Percentiles rank a stretch among this genome's conserved stretches.
Evolutionary conservation across 2,113 vertebrate species (phyloP).

Genomic region (Aramus guarauna): DNA sequence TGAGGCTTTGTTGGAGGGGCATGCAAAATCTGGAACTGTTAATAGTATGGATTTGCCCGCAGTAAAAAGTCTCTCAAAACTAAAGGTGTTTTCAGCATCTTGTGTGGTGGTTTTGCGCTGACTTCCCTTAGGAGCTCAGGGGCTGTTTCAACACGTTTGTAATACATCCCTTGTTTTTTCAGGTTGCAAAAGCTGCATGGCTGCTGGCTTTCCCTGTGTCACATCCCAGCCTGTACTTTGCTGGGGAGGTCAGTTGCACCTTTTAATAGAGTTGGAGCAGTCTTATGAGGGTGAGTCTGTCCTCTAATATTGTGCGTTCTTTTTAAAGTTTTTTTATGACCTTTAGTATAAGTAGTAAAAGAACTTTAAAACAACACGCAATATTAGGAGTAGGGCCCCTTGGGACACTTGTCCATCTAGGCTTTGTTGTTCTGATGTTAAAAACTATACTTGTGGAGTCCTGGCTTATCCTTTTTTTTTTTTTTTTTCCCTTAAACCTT

Average conservation of each 20-base stretch:
- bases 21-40: neutral
- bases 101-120: neutral
- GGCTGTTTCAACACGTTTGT: neutral
- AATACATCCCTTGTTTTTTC: slow-evolving; percentile 23
- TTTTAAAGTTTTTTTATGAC: slow-evolving; percentile 45
- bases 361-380: slow-evolving; percentile 45
- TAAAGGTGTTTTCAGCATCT: neutral
- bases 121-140: neutral
- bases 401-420: neutral
- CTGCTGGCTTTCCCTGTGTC: neutral
- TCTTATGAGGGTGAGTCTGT: slow-evolving; percentile 37
- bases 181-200: neutral
- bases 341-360: slow-evolving; percentile 2
- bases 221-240: neutral
- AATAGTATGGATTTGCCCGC: neutral
- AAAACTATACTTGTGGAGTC: neutral
- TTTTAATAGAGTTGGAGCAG: slow-evolving; percentile 17
- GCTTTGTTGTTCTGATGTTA: neutral
- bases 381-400: slow-evolving; percentile 1
- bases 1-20: neutral
- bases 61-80: neutral
- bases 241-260: slow-evolving; percentile 9
- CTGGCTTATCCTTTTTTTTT: neutral
- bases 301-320: slow-evolving; percentile 38
- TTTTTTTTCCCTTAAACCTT: neutral